Conservation (phyloP, 2,113 vertebrate species). For the Tapirus terrestris region DNA sequence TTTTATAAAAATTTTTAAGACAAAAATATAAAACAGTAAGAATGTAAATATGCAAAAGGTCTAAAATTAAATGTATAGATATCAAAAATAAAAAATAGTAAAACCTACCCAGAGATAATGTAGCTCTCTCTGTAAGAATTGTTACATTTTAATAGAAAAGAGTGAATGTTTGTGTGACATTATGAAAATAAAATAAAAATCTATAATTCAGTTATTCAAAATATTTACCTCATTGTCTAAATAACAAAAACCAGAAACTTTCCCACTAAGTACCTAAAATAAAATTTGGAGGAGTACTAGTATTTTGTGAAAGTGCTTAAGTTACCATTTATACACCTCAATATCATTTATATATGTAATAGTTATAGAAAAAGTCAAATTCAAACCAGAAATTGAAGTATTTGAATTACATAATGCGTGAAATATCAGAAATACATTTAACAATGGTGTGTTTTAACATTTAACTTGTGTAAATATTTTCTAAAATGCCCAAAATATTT, state of each 20-base stretch:
- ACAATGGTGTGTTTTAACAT: not conserved
- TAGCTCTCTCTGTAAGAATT: not conserved
- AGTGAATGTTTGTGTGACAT: not conserved
- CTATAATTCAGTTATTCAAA: not conserved
- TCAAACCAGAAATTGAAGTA: not conserved
- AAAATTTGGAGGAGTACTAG: not conserved
- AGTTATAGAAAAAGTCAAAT: not conserved
- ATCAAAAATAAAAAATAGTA: not conserved
- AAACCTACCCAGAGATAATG: not conserved
- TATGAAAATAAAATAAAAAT: not conserved
- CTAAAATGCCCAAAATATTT: not conserved
- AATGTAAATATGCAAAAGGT: not conserved
- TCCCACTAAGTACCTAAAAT: not conserved
- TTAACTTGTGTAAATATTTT: not conserved
- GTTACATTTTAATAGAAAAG: not conserved
- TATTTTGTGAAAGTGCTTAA: not conserved
- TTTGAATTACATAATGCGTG: not conserved
- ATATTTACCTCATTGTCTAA: not conserved
- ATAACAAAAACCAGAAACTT: not conserved
- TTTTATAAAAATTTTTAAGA: not conserved
- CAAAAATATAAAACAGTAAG: not conserved
- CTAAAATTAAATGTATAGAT: not conserved
- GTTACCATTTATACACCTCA: not conserved
- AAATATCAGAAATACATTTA: not conserved
- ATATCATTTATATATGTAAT: not conserved